Evolutionary conservation across 2,888 invertebrate genomes (phyloP).

Genomic region (Melanotus villosus): DNA sequence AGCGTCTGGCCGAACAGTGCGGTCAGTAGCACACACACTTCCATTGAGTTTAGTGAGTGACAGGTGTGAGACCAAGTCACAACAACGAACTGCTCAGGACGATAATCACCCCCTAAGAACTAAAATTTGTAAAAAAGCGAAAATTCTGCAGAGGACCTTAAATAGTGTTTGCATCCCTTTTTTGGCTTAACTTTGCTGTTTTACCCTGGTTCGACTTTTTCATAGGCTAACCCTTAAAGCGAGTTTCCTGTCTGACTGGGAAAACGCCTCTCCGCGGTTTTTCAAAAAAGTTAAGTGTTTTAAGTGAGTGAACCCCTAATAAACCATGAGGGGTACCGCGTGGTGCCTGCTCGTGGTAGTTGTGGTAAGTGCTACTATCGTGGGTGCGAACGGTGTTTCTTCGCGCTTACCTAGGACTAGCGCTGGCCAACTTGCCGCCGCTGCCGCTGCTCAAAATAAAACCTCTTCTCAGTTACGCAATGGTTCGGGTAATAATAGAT

Average conservation of each 20-base stretch:
- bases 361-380: constrained; percentile 54
- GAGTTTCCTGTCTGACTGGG: too few species aligned
- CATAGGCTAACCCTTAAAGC: too few species aligned
- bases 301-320: constrained; percentile 32
- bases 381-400: constrained; percentile 68
- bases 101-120: neutral
- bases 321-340: constrained; percentile 61
- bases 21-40: constrained; percentile 66
- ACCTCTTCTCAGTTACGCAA: constrained; percentile 61
- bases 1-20: constrained; percentile 53
- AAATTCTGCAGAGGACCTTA: too few species aligned
- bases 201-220: too few species aligned
- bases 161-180: too few species aligned
- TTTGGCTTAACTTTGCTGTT: too few species aligned
- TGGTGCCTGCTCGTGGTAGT: constrained; percentile 61
- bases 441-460: constrained; percentile 66
- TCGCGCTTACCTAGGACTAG: constrained; percentile 74
- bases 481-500: constrained; percentile 44
- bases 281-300: neutral
- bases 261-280: neutral
- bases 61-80: constrained; percentile 54
- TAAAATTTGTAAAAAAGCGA: neutral
- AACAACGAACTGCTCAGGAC: constrained; percentile 1
- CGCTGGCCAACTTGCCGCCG: constrained; percentile 71
- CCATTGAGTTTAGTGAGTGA: constrained; percentile 60